Evolutionary conservation across 2,113 vertebrate species (phyloP).

Genomic region (Neogobius melanostomus): DNA sequence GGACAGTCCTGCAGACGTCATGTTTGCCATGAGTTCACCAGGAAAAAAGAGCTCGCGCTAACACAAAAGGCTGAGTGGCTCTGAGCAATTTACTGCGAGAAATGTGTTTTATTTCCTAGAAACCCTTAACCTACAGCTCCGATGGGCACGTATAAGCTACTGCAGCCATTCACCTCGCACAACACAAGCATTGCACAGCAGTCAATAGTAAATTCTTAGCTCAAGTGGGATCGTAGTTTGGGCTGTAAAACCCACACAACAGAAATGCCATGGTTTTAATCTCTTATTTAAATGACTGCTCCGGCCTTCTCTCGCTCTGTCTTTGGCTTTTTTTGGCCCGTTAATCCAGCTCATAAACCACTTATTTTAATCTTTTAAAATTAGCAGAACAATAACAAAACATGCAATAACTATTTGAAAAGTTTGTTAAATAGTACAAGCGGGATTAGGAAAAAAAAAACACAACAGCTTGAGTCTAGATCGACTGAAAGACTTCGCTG

Average conservation of each 20-base stretch:
- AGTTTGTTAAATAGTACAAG: too few species aligned
- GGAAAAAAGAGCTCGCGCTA: background rate
- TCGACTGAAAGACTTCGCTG: too few species aligned
- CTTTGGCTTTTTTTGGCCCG: background rate
- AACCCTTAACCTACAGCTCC: constrained; percentile 18
- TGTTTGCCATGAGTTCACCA: background rate
- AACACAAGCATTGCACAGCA: background rate
- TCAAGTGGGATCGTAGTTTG: constrained; percentile 10
- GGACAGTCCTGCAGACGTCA: background rate
- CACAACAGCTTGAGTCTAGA: too few species aligned
- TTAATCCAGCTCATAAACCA: constrained; percentile 20
- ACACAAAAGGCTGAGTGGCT: constrained; percentile 1
- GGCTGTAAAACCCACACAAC: background rate
- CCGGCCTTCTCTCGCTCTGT: background rate
- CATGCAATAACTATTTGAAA: background rate
- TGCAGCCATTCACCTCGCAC: background rate
- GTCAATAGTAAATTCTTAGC: constrained; percentile 2
- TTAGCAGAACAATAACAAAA: background rate
- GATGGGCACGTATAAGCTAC: constrained; percentile 25
- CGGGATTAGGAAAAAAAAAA: too few species aligned
- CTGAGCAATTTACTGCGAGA: background rate
- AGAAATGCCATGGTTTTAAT: background rate
- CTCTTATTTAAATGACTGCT: background rate
- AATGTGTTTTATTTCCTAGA: background rate
- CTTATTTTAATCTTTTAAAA: constrained; percentile 20